Base-by-base conservation (phyloP, 2,797 vertebrate species). In the Numenius phaeopus region DNA sequence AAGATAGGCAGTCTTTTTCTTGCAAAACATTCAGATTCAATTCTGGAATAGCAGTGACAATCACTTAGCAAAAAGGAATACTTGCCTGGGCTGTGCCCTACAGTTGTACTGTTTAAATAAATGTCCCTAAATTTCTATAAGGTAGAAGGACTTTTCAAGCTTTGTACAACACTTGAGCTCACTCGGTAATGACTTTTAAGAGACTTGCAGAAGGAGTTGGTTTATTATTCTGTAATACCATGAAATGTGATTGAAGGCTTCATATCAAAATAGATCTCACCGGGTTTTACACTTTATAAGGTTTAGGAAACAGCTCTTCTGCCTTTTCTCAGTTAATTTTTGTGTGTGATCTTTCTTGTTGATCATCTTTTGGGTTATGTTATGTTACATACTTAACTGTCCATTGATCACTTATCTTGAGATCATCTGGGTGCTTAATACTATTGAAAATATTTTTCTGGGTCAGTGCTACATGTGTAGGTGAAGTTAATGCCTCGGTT, bases 341-440 rank as follows among this genome's bases (percentile, higher is more conserved):
- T 90, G 58, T 96, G 83, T 95, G 75, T 95, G 83, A 94, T 79
- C 81, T 76, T 95, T 81, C 94, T 83, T 57, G 81, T 85, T 96
- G 93, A 76, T 83, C 73, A 40, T 96, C 81, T 89, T 73, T 83
- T 89, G 81, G 83, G 30, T 96, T 86, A 67, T 62, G 77, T 96
- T 87, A 61, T 22, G 55, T 93, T 92, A 82, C 81, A 6, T 94
- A 69, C 47, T 93, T 89, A 47, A 82, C 58, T 96, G 93, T 96
- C 85, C 81, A 66, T 93, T 59, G 89, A 87, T 80, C 89, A 77
- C 82, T 86, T 94, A 52, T 58, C 46, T 76, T 78, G 90, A 91
- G 85, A 54, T 96, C 69, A 87, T 89, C 95, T 96, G 94, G 72
- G 87, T 96, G 79, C 89, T 96, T 95, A 93, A 92, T 91, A 95